phyloP scores from a whole-genome alignment of 2,797 vertebrate genomes.

The Xiphophorus birchmanni region DNA sequence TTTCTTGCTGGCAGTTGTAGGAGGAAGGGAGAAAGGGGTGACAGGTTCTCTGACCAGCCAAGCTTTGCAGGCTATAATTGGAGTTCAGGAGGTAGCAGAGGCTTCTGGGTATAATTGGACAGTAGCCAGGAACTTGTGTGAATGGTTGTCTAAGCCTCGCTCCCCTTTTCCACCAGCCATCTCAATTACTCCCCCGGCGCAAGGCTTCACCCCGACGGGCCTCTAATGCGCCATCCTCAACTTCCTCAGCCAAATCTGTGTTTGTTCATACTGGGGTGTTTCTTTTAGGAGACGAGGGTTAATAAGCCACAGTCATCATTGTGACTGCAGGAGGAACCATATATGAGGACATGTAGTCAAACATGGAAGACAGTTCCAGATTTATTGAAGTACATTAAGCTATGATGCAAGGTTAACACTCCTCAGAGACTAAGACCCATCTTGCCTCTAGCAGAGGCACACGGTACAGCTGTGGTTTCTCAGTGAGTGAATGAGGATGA shows the following conservation, averaged over 20 bases:
- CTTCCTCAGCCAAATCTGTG: constrained; percentile 35
- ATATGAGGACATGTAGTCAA: constrained; percentile 19
- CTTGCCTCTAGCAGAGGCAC: neutral
- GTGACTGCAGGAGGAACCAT: constrained; percentile 22
- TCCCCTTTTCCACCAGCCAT: constrained; percentile 57
- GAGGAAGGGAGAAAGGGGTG: constrained; percentile 47
- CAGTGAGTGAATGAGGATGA: constrained; percentile 32
- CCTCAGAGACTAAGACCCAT: constrained; percentile 8
- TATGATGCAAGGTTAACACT: constrained; percentile 17
- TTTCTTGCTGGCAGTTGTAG: constrained; percentile 51
- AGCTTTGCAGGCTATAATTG: constrained; percentile 73
- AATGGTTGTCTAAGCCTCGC: constrained; percentile 60
- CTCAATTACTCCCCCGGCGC: constrained; percentile 73
- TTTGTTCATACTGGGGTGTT: neutral
- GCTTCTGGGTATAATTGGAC: constrained; percentile 77
- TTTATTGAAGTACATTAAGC: constrained; percentile 22
- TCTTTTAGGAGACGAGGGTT: constrained; percentile 14
- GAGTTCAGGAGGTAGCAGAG: constrained; percentile 70
- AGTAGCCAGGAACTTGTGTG: constrained; percentile 67
- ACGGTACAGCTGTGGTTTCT: constrained; percentile 5
- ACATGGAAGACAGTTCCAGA: constrained; percentile 23
- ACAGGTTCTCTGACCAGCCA: constrained; percentile 72
- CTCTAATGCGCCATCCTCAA: constrained; percentile 54
- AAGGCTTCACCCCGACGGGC: constrained; percentile 41
- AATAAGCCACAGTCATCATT: constrained; percentile 30